Conservation (phyloP, 2,113 vertebrate genomes). For the Colius striatus region DNA sequence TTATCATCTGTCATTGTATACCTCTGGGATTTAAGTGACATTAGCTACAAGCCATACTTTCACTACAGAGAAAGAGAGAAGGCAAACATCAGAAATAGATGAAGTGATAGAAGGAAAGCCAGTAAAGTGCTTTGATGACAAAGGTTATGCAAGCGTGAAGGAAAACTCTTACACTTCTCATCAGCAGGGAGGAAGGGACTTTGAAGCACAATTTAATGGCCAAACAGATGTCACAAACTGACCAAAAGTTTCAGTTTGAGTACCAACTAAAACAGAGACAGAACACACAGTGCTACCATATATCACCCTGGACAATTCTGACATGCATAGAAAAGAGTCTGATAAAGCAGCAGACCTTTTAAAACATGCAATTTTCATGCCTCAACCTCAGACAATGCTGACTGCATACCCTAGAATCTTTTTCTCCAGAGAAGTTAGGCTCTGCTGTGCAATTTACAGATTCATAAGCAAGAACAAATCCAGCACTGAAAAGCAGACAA, state of each 20-base stretch:
- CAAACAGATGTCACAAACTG: conserved; percentile 34
- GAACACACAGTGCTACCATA: neutral
- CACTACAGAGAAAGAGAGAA: conserved; percentile 57
- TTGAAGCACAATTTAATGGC: conserved; percentile 63
- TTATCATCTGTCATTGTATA: conserved; percentile 16
- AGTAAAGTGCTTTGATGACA: conserved; percentile 72
- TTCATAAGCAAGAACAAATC: neutral
- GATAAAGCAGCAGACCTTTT: neutral
- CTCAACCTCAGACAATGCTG: neutral
- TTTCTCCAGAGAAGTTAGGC: neutral
- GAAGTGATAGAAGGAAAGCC: conserved; percentile 74
- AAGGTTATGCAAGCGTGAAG: conserved; percentile 72
- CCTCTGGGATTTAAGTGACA: conserved; percentile 66
- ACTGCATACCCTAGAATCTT: neutral
- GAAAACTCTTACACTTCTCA: conserved; percentile 28
- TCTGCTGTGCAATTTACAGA: neutral
- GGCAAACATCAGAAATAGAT: conserved; percentile 64
- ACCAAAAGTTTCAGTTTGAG: neutral
- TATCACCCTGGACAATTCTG: neutral
- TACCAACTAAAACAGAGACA: neutral
- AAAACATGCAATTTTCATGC: neutral
- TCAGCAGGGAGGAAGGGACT: conserved; percentile 39
- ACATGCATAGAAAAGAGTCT: neutral
- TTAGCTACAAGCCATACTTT: conserved; percentile 45
- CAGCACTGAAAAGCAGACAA: neutral